phyloP scores from a whole-genome alignment of 2,797 vertebrate species.

The Euphonia xanthogaster region DNA sequence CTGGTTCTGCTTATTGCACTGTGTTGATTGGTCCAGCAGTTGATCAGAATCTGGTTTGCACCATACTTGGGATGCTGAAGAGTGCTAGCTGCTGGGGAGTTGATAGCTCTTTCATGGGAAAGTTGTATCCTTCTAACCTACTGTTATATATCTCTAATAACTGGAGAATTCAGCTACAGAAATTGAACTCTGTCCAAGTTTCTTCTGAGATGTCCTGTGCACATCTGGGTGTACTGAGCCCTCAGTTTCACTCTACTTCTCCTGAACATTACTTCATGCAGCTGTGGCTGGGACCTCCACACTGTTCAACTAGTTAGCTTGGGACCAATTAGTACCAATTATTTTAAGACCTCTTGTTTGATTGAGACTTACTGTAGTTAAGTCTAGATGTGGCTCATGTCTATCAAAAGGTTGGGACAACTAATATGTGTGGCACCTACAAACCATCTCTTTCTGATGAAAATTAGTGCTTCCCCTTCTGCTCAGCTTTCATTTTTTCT shows the following conservation, averaged over 20 bases:
- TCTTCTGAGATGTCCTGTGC: not conserved
- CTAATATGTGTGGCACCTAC: not conserved
- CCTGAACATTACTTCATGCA: not conserved
- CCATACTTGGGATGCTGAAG: not conserved
- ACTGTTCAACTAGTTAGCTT: not conserved
- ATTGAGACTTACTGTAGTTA: not conserved
- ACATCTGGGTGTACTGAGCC: not conserved
- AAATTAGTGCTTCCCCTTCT: not conserved
- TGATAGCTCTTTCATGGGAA: not conserved
- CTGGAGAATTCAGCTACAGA: not conserved
- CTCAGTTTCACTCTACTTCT: not conserved
- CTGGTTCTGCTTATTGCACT: not conserved
- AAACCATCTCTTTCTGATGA: not conserved
- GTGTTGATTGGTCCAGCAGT: not conserved
- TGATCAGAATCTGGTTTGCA: not conserved
- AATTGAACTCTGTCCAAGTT: not conserved
- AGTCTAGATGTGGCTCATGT: not conserved
- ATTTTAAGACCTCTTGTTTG: not conserved
- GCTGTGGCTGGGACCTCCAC: not conserved
- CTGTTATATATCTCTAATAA: not conserved
- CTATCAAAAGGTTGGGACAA: not conserved
- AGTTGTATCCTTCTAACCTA: not conserved
- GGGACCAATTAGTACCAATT: not conserved
- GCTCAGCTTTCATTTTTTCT: not conserved
- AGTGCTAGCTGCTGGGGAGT: not conserved